phyloP scores from a whole-genome alignment of 2,797 vertebrate species.

The Botia kubotai region DNA sequence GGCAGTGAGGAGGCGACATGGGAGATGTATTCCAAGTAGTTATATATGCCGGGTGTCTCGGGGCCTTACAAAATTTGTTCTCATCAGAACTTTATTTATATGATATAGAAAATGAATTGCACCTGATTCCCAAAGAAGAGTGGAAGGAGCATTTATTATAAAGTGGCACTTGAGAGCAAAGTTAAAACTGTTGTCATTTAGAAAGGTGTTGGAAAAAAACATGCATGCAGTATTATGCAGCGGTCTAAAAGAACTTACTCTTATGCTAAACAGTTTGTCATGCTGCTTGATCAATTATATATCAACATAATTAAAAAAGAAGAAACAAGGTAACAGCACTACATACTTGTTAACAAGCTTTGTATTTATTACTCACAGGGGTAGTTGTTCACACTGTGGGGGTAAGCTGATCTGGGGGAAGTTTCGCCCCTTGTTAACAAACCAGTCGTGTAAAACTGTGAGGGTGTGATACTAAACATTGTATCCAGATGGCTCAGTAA shows the following conservation, averaged over 20 bases:
- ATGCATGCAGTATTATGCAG: neutral
- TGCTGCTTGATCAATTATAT: neutral
- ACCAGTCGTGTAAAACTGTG: constrained; percentile 1
- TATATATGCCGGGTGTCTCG: neutral
- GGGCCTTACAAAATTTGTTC: neutral
- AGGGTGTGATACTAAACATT: constrained; percentile 18
- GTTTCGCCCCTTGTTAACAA: constrained; percentile 4
- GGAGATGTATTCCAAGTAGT: neutral
- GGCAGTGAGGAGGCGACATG: neutral
- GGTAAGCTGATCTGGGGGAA: neutral
- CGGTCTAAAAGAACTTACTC: neutral
- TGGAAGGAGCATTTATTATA: neutral
- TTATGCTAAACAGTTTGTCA: neutral
- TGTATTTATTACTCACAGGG: neutral
- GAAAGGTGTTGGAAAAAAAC: neutral
- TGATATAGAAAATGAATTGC: neutral
- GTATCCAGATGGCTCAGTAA: constrained; percentile 30
- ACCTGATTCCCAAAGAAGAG: neutral
- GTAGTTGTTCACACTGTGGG: neutral
- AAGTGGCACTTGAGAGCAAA: constrained; percentile 10
- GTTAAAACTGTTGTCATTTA: constrained; percentile 1
- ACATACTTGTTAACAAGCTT: constrained; percentile 1
- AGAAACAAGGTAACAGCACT: neutral
- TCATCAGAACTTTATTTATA: neutral
- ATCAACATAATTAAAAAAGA: neutral